phyloP scores from a whole-genome alignment of 2,797 vertebrate genomes.

The Heliangelus exortis region DNA sequence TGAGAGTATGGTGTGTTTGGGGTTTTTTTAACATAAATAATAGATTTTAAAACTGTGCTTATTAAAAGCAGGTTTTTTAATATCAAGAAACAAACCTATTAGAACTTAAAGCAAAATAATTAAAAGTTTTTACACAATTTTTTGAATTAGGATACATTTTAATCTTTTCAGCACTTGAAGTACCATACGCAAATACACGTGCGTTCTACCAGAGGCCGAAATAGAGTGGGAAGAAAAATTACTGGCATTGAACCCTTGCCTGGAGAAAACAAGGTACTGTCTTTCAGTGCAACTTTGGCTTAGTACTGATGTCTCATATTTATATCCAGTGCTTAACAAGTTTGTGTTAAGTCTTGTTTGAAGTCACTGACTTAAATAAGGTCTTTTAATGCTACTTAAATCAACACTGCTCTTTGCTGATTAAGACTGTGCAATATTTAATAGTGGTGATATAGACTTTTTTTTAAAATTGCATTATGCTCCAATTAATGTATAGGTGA shows the following conservation, averaged over 20 bases:
- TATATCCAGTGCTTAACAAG: background rate
- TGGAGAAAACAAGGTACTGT: conserved; percentile 95
- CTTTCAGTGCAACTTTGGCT: background rate
- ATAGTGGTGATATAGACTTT: background rate
- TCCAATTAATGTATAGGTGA: background rate
- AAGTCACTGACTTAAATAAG: background rate
- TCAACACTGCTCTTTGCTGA: background rate
- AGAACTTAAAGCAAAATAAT: background rate
- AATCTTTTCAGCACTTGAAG: conserved; percentile 88
- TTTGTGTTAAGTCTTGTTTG: background rate
- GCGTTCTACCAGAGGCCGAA: conserved; percentile 95
- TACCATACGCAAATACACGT: conserved; percentile 99
- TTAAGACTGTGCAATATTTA: background rate
- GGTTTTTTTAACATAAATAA: background rate
- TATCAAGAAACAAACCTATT: background rate
- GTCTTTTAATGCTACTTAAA: background rate
- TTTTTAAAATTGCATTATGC: background rate
- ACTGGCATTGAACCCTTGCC: conserved; percentile 98
- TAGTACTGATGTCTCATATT: background rate
- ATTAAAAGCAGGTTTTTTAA: background rate
- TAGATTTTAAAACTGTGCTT: background rate
- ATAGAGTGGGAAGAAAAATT: conserved; percentile 98
- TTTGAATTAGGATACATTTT: background rate
- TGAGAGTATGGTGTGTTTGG: background rate
- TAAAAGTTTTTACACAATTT: background rate